A percentile compares a stretch with the other conserved stretches of the same genome.
These are phyloP conservation scores for Echeneis naucrates DNA, from an alignment of 2,797 vertebrate genomes.

Conservation along the genomic window DNA sequence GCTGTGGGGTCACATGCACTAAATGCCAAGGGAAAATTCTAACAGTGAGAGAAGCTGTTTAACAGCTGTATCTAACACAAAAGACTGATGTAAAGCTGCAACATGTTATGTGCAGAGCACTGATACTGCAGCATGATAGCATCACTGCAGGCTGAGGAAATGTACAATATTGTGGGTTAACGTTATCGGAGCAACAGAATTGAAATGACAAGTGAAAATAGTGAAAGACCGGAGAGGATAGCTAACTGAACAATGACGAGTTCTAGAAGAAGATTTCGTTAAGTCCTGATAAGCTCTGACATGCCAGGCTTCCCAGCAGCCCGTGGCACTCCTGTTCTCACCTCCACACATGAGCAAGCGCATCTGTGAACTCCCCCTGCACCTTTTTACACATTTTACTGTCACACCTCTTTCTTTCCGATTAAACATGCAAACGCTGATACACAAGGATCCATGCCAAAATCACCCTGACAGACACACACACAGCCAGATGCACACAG, in stretches of 20 bases:
- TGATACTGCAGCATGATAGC: neutral
- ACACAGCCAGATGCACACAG: conserved; percentile 9
- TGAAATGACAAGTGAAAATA: neutral
- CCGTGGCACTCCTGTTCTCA: conserved; percentile 58
- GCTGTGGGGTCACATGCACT: no score
- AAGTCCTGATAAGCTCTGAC: conserved; percentile 55
- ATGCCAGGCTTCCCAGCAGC: conserved; percentile 34
- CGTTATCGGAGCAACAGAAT: neutral
- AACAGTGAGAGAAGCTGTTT: conserved; percentile 2
- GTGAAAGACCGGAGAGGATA: neutral
- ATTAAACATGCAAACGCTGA: conserved; percentile 67
- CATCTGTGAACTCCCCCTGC: conserved; percentile 28
- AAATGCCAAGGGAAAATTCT: neutral
- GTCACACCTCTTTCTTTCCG: conserved; percentile 40
- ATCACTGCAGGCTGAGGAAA: neutral
- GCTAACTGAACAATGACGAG: conserved; percentile 31
- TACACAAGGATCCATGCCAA: conserved; percentile 38
- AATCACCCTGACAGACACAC: conserved; percentile 12
- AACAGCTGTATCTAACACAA: neutral
- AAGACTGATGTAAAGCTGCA: neutral
- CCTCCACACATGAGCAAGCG: conserved; percentile 51
- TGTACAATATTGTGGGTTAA: neutral
- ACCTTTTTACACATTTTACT: conserved; percentile 56
- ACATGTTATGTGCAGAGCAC: no score
- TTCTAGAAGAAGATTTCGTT: conserved; percentile 47